Base-by-base conservation (phyloP, 2,888 invertebrate genomes). In the Acleris sparsana region DNA sequence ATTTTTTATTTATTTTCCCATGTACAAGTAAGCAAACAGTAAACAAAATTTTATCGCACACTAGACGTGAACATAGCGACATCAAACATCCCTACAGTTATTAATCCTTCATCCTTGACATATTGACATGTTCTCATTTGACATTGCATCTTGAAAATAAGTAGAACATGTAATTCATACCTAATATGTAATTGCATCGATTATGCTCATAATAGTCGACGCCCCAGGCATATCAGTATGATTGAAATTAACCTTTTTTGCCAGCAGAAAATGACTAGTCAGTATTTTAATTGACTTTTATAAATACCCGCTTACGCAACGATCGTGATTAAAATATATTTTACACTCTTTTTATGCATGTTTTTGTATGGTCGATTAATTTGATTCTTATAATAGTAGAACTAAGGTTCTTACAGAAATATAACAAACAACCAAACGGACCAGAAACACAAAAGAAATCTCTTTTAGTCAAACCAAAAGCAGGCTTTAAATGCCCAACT, bases 131-230 rank as follows among this genome's bases (percentile, higher is more conserved):
- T 48, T 62, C 60, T 62, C 29, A 52, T 25, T 62, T 39, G 46
- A 66, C 62, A 57, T 62, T 66, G 57, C 66, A 66, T 62, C 61
- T 62, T 66, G 66, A 66, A 66, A 61, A 39, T 48, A 66, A 66
- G 46, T 66, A 18, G 61, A 62, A 18, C 66, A 65, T 17, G 33
- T 57, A 58, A 57, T 56, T 56, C 48, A 56, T 44, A 61, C 18
- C 51, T 56, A 60, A 65, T 56, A 52, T 51, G 51, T 17, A 33
- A 22, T 55, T 20, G 20, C 22, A 6, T 53, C 44, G 29, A 61
- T 65, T 64, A 58, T 33, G 6, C 46, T 46, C 22, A 22, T 9
- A 11, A 44, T 44, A 53, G 44, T 17, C 29, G 13, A 16, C 22
- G 60, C 48, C 55, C 60, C 43, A 60, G 55, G 55, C 20, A 43